Conservation (phyloP, 2,888 invertebrate genomes). For the Spodoptera littoralis region DNA sequence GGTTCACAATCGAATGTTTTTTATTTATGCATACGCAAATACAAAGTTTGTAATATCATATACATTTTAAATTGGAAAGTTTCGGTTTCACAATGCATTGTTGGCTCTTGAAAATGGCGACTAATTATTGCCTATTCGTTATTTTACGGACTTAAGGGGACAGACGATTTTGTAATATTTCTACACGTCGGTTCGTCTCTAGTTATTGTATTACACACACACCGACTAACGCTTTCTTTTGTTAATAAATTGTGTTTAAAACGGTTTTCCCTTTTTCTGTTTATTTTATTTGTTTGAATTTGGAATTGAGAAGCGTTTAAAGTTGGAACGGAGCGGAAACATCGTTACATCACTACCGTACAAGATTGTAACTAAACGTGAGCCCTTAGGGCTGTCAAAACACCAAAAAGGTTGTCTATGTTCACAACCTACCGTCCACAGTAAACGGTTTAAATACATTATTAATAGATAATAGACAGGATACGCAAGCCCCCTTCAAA, state of each 20-base stretch:
- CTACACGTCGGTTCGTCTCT: conserved; percentile 43
- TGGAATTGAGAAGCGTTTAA: conserved; percentile 4
- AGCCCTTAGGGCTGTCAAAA: no score
- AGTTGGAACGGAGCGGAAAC: background rate
- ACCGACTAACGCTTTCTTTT: conserved; percentile 57
- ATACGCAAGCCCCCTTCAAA: conserved; percentile 2
- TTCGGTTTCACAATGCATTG: conserved; percentile 60
- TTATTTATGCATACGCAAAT: background rate
- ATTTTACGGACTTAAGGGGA: conserved; percentile 53
- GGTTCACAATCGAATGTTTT: conserved; percentile 7
- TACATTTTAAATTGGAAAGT: conserved; percentile 55
- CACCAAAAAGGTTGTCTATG: no score
- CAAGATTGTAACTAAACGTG: background rate
- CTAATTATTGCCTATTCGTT: conserved; percentile 66
- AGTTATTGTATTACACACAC: conserved; percentile 50
- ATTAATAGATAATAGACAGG: background rate
- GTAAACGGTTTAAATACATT: background rate
- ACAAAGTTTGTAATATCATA: conserved; percentile 19
- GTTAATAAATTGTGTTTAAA: conserved; percentile 45
- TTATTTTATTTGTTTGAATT: conserved; percentile 7
- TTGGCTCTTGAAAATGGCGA: conserved; percentile 59
- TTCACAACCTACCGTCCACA: background rate
- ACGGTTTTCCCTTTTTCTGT: conserved; percentile 26
- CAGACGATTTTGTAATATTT: conserved; percentile 59
- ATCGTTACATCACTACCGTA: background rate